These are phyloP conservation scores for Griposia aprilina DNA, from an alignment of 2,888 invertebrate genomes.

Conservation along the genomic window DNA sequence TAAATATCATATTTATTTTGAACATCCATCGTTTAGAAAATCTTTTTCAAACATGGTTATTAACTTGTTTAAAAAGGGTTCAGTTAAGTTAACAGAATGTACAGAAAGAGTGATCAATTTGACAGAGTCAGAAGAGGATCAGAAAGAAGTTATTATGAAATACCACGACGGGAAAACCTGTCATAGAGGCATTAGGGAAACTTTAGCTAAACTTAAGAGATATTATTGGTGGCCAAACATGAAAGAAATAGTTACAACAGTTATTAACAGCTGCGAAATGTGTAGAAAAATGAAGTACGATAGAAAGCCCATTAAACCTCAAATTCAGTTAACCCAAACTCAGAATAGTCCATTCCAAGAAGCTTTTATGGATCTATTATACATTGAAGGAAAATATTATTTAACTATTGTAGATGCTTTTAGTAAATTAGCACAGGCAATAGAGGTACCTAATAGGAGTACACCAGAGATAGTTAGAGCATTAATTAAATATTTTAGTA, in stretches of 20 bases:
- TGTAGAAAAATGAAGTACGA: constrained; percentile 1
- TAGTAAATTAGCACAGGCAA: constrained; percentile 2
- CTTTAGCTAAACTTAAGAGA: background rate
- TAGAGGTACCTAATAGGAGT: background rate
- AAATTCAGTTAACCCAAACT: no score
- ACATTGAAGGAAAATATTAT: background rate
- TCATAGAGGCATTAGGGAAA: constrained; percentile 6
- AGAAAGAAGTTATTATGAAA: background rate
- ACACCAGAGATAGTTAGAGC: background rate
- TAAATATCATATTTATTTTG: background rate
- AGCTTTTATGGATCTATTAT: background rate
- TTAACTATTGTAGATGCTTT: constrained; percentile 4
- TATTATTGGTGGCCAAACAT: background rate
- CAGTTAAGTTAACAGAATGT: no score
- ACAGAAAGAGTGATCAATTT: no score
- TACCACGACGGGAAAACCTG: background rate
- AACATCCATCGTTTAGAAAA: background rate
- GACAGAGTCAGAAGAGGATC: background rate
- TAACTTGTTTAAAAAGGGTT: no score
- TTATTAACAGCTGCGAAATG: no score
- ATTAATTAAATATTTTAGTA: background rate
- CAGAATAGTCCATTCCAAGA: background rate
- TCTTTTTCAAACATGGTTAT: no score
- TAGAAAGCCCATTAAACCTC: no score
- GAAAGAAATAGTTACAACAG: no score